A percentile compares a stretch with the other conserved stretches of the same genome.
Evolutionary conservation across 2,888 invertebrate species (phyloP).

Genomic region (Corythucha ciliata): DNA sequence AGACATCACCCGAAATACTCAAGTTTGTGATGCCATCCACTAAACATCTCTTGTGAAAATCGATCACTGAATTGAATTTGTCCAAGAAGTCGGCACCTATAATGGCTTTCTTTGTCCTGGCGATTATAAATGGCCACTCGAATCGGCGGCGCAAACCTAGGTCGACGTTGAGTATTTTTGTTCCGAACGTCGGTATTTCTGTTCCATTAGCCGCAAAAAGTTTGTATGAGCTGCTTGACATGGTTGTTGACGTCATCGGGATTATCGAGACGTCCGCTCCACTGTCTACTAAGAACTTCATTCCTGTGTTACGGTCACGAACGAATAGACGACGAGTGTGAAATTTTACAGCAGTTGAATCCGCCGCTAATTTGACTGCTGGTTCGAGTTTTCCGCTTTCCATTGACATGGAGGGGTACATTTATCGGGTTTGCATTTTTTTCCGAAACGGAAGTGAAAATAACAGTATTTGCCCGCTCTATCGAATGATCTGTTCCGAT

Average conservation of each 20-base stretch:
- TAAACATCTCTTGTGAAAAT: background rate
- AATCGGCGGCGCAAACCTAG: background rate
- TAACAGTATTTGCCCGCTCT: conserved; percentile 10
- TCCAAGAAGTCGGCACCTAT: conserved; percentile 2
- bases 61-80: background rate
- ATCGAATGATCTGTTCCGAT: conserved; percentile 5
- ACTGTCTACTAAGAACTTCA: conserved; percentile 1
- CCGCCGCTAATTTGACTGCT: conserved; percentile 16
- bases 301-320: background rate
- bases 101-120: background rate
- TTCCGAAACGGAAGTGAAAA: conserved; percentile 11
- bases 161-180: background rate
- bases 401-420: conserved; percentile 11
- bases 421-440: conserved; percentile 17
- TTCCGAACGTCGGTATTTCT: background rate
- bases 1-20: background rate
- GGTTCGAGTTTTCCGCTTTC: conserved; percentile 5
- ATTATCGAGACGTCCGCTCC: conserved; percentile 5
- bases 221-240: conserved; percentile 9
- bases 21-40: background rate
- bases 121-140: background rate
- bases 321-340: conserved; percentile 7
- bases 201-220: conserved; percentile 14
- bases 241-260: background rate
- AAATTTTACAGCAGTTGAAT: conserved; percentile 4